Evolutionary conservation across 2,888 invertebrate species (phyloP), one percentile per base, ranked within the genome.

Genomic region (Oscheius sp.): DNA sequence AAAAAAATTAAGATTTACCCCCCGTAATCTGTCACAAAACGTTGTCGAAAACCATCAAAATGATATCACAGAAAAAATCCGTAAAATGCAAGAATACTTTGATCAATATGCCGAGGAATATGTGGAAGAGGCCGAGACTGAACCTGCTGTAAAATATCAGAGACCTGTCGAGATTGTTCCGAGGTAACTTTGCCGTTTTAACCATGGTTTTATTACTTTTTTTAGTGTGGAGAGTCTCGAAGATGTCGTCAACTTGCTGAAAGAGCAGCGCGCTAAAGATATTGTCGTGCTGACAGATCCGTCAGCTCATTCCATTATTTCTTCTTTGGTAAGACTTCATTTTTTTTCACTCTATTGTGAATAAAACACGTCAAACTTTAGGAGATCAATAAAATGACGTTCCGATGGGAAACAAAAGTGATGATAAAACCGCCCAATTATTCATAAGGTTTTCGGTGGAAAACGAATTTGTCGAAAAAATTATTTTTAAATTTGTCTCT

Each of bases 31-130:
- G 13, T 72, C 72, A 13, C 5, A 11, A 37, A 50, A 62, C 50
- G 21, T 47, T n/a, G n/a, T 35, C 53, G n/a, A 33, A 29, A 7
- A 3, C 29, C 3, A 29, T 13, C 59, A 29, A 42, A 42, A 29
- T 35, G 50, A 13, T 51, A n/a, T 55, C 13, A 35, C 48, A n/a
- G 66, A 74, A 57, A 57, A 59, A 58, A 68, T 74, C 58, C 21
- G 59, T 47, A 57, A 66, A 58, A 74, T 74, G 68, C 74, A 74
- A 68, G 66, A 74, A 42, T 74, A 74, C 58, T 74, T 74, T 53
- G 62, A 74, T 21, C 74, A 74, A 60, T 74, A 74, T 68, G 74
- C 68, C 50, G 74, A 74, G 32, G 74, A 74, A 68, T 74, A 74
- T 48, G 37, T 58, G 32, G 74, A 74, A 62, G 60, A 48, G n/a